Base-by-base conservation (phyloP, 2,797 vertebrate genomes). In the Sardinella longiceps region DNA sequence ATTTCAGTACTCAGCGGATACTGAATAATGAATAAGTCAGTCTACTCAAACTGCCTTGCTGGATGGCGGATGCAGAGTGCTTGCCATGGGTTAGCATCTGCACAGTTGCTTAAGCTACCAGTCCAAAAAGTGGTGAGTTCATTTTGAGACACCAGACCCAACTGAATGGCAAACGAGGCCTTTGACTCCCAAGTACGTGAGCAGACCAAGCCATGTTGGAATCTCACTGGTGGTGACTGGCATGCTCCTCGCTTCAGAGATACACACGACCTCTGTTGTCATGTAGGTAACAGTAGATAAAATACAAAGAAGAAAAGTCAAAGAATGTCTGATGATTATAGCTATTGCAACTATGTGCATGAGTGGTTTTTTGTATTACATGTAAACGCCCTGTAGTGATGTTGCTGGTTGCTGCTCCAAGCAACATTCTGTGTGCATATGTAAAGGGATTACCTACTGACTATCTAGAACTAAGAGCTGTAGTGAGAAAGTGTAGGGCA, bases 281-380 rank as follows among this genome's bases (percentile, higher is more conserved):
- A 81, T 28, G 50, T 51, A 25, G 46, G 46, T 66, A 66, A 81
- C 80, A 10, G 80, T 46, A 81, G 80, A 51, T 81, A 46, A 48
- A 51, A 81, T 81, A 48, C 28, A 53, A 53, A 53, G n/a, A 81
- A 18, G 30, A 70, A 70, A 37, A 37, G 30, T 70, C 15, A 70
- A 70, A 70, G 3, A 66, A 70, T 70, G 30, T 15, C 66, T 43
- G 70, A 43, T 6, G 37, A 77, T 43, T 39, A 43, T 23, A 77
- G 70, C 70, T 77, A 43, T 77, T 77, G 70, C 70, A 77, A 77
- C 20, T 77, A 77, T 77, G 70, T 77, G 33, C 18, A 39, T 43
- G 70, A 77, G 33, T 23, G 15, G 37, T 43, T 23, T 53, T 43
- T 23, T 53, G 50, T 50, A 30, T 81, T 81, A 81, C 50, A 81